Evolutionary conservation across 2,113 vertebrate species (phyloP), one percentile per base, ranked within the genome.

Genomic region (Bostrychus sinensis): DNA sequence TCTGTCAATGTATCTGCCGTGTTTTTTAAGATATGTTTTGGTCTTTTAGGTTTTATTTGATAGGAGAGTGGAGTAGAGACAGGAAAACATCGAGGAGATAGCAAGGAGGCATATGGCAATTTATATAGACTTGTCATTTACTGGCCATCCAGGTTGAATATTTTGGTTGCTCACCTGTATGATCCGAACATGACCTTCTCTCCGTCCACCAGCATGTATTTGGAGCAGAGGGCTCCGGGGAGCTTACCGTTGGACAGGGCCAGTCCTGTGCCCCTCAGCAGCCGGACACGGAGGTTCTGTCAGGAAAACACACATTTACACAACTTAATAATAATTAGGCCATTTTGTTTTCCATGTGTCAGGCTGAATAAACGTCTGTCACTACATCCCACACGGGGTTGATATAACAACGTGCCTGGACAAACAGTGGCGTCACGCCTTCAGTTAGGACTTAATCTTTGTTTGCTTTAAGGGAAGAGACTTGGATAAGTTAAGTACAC

Each of bases 141-240:
- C n/a, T n/a, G n/a, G n/a, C n/a, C n/a, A n/a, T n/a, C n/a, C n/a
- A n/a, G 37, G 2, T 4, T 3, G 3, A 16, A 7, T 5, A 6
- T 10, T 25, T 20, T 28, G 7, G 7, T 14, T 9, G 14, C 80
- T 70, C 41, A 92, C 92, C 92, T 98, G 88, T 96, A 98, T 0
- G 96, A 96, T 22, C 97, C 97, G 1, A 95, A 96, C 81, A 95
- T 90, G 34, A 97, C 95, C 81, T 96, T 97, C 57, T 98, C 96
- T 59, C 95, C 95, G 41, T 99, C 96, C 56, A 98, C 94, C 93
- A 99, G 93, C 85, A 99, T 92, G 90, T 98, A 99, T 56, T 93
- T 95, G 6, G 94, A 95, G 69, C 92, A 88, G 62, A 98, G 2
- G 0, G 91, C 92, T 13, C 97, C 97, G 37, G 85, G 92, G 66